These are phyloP conservation scores for Oxyruncus cristatus DNA, from an alignment of 2,113 vertebrate species.

Conservation along the genomic window DNA sequence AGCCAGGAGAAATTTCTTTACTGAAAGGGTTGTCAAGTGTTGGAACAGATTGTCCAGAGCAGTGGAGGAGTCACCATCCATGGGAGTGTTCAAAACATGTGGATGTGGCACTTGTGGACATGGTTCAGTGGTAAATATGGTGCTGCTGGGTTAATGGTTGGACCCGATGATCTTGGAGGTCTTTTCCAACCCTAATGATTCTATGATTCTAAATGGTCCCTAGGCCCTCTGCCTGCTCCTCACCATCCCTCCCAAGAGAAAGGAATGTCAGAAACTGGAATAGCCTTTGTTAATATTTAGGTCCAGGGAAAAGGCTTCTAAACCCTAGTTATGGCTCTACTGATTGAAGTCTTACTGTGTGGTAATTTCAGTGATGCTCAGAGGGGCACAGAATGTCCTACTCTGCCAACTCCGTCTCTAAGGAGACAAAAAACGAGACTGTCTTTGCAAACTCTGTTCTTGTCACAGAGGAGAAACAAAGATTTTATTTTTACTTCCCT, in stretches of 20 bases:
- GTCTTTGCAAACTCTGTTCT: neutral
- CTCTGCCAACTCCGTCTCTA: neutral
- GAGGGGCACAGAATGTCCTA: neutral
- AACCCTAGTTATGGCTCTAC: neutral
- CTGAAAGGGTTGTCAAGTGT: neutral
- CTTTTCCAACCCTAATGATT: neutral
- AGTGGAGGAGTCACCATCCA: neutral
- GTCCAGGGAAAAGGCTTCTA: neutral
- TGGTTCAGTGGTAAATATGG: neutral
- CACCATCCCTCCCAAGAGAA: neutral
- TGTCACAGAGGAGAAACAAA: neutral
- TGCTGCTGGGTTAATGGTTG: neutral
- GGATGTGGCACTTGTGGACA: neutral
- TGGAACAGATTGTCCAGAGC: neutral
- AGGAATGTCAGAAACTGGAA: neutral
- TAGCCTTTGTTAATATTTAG: neutral
- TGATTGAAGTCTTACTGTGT: neutral
- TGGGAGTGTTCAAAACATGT: neutral
- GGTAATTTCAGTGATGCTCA: neutral
- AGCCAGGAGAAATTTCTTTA: neutral
- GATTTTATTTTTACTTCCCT: slow-evolving; percentile 9
- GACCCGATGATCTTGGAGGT: rapidly evolving
- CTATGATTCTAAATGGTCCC: neutral
- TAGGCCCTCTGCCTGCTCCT: neutral
- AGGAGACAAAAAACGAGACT: neutral